Percentiles rank a stretch among this genome's conserved stretches.
These are phyloP conservation scores for Hydra vulgaris DNA, from an alignment of 30 jellyfish, hydroid and myxozoan species.

Conservation along the genomic window DNA sequence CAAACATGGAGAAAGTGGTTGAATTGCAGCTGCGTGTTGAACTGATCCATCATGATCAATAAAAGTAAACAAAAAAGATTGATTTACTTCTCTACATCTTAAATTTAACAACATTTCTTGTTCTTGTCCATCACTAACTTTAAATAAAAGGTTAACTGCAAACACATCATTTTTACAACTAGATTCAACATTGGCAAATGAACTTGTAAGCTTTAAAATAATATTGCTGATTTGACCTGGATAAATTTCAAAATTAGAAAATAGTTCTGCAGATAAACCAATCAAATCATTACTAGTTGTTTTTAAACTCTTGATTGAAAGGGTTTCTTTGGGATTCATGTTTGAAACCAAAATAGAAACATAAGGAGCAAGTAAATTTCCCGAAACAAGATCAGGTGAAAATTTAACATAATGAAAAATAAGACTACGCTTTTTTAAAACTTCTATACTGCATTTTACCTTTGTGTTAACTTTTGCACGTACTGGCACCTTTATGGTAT, in stretches of 20 bases:
- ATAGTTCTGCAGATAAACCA: neutral
- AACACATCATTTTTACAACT: neutral
- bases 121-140: neutral
- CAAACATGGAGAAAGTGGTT: slow-evolving; percentile 6
- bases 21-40: slow-evolving; percentile 26
- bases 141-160: neutral
- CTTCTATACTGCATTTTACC: slow-evolving; percentile 1
- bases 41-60: slow-evolving; percentile 28
- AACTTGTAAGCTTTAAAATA: neutral
- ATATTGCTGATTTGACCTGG: slow-evolving; percentile 5
- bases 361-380: slow-evolving; percentile 1
- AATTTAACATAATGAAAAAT: neutral
- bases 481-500: neutral
- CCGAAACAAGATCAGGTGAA: slow-evolving; percentile 20
- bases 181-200: neutral
- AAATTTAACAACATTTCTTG: neutral
- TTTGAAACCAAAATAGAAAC: slow-evolving; percentile 2
- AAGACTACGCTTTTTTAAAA: neutral
- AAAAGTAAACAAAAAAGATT: slow-evolving; percentile 11
- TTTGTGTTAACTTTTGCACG: slow-evolving; percentile 14
- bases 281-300: neutral
- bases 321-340: slow-evolving; percentile 2
- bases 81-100: slow-evolving; percentile 2
- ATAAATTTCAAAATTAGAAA: neutral
- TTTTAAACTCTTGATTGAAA: neutral